Evolutionary conservation across 2,113 vertebrate species (phyloP).

Genomic region (Corynorhinus townsendii): DNA sequence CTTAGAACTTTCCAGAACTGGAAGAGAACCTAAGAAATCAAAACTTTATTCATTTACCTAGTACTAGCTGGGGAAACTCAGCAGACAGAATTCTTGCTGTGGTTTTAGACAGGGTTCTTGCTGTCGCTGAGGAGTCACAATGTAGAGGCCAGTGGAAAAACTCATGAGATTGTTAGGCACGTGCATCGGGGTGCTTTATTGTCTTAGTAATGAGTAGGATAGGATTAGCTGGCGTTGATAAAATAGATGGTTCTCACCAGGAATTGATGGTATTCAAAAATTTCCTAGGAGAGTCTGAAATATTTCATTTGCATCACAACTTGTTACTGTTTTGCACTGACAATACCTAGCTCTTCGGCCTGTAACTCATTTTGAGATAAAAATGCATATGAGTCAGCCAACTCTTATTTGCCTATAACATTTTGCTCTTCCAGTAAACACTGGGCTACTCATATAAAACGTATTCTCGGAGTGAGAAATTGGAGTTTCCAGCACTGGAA

Average conservation of each 20-base stretch:
- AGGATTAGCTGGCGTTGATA: background rate
- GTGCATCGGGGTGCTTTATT: background rate
- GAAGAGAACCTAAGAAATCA: background rate
- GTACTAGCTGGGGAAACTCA: background rate
- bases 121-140: background rate
- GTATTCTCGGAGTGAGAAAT: background rate
- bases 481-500: conserved; percentile 24
- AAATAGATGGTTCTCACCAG: background rate
- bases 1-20: background rate
- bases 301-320: background rate
- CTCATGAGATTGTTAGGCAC: background rate
- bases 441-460: background rate
- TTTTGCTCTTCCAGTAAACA: conserved; percentile 31
- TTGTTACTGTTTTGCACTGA: conserved; percentile 32
- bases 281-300: background rate
- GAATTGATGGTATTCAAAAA: background rate
- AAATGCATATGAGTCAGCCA: background rate
- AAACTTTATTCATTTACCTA: background rate
- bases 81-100: background rate
- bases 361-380: conserved; percentile 34
- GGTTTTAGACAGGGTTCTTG: no score
- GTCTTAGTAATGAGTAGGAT: background rate
- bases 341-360: background rate
- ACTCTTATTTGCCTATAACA: background rate
- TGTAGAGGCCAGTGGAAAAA: background rate